Evolutionary conservation across 2,888 invertebrate species (phyloP).

Genomic region (Opisthograptis luteolata): DNA sequence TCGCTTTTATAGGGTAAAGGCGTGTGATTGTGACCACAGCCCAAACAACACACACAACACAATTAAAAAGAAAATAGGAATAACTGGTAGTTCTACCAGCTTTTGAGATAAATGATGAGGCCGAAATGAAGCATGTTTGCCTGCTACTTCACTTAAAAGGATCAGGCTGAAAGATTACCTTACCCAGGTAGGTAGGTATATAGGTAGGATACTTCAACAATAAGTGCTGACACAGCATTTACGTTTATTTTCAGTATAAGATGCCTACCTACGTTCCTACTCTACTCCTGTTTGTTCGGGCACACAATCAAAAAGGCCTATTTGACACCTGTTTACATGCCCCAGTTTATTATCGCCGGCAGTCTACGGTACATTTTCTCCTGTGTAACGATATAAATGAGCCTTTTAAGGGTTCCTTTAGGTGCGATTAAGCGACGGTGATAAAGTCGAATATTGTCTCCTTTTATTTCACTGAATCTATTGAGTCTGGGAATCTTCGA

Average conservation of each 20-base stretch:
- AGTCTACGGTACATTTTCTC: conserved; percentile 41
- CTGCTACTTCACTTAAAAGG: conserved; percentile 15
- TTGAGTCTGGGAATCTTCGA: conserved; percentile 23
- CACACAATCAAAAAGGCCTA: conserved; percentile 24
- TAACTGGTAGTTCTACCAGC: too few relatives aligned
- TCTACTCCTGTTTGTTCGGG: conserved; percentile 18
- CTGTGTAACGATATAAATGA: conserved; percentile 36
- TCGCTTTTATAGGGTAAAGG: conserved; percentile 3
- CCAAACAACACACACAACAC: too few relatives aligned
- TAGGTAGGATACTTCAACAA: conserved; percentile 23
- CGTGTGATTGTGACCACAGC: conserved; percentile 16
- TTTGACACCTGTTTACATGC: conserved; percentile 48
- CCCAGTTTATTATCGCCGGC: conserved; percentile 47
- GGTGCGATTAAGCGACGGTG: conserved; percentile 36
- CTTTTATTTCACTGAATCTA: conserved; percentile 26
- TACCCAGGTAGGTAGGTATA: too few relatives aligned
- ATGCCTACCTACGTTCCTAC: background rate
- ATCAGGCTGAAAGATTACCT: conserved; percentile 14
- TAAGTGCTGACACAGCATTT: conserved; percentile 23
- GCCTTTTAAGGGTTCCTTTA: conserved; percentile 36
- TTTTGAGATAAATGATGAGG: too few relatives aligned
- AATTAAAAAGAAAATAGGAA: too few relatives aligned
- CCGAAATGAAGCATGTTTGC: conserved; percentile 13
- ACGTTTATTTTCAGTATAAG: conserved; percentile 20
- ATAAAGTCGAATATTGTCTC: conserved; percentile 31